Evolutionary conservation across 2,113 vertebrate species (phyloP).

Genomic region (Morone saxatilis): DNA sequence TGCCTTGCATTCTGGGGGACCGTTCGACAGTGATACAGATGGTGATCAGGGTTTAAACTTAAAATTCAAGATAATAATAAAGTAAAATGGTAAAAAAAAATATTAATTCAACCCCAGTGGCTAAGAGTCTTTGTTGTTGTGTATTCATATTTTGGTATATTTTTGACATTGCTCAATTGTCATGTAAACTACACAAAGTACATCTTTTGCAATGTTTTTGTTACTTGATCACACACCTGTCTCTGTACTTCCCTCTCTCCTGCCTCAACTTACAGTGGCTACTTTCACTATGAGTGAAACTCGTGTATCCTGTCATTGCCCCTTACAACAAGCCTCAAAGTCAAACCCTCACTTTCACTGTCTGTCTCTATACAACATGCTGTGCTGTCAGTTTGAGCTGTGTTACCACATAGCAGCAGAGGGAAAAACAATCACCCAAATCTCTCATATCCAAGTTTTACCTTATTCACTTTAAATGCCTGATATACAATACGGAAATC

Average conservation of each 20-base stretch:
- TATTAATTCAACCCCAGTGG: background rate
- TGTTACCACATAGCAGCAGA: constrained; percentile 7
- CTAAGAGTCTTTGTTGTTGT: background rate
- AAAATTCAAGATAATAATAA: too few relatives aligned
- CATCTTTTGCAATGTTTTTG: constrained; percentile 21
- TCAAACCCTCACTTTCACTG: constrained; percentile 5
- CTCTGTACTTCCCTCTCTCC: background rate
- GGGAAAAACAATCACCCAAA: background rate
- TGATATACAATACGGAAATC: constrained; percentile 1
- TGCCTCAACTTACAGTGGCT: background rate
- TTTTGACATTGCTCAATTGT: constrained; percentile 7
- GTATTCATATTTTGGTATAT: background rate
- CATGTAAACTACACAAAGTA: constrained; percentile 5
- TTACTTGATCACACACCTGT: constrained; percentile 8
- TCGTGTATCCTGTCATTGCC: constrained; percentile 11
- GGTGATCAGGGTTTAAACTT: background rate
- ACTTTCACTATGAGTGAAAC: constrained; percentile 15
- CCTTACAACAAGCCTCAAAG: constrained; percentile 9
- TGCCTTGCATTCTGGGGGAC: background rate
- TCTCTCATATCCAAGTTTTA: background rate
- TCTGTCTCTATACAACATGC: background rate
- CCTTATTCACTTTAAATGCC: background rate
- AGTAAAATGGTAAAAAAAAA: too few relatives aligned
- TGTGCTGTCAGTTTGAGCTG: constrained; percentile 4
- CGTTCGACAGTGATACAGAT: background rate